These are phyloP conservation scores for Ellobium chinense DNA, from an alignment of 2,888 invertebrate species.

Conservation along the genomic window DNA sequence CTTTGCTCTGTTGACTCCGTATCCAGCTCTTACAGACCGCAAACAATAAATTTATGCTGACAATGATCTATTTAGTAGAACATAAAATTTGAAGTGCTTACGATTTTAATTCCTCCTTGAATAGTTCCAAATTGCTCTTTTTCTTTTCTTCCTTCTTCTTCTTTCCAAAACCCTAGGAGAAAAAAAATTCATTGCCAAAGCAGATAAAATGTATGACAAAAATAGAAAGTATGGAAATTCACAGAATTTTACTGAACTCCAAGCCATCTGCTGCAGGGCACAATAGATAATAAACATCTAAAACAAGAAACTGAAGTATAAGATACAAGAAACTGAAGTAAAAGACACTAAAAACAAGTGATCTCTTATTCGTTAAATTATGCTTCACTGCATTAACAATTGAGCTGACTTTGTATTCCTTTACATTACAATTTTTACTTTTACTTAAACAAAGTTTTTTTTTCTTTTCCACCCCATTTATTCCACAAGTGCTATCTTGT, in stretches of 20 bases:
- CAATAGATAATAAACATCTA: too few species aligned
- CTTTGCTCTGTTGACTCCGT: too few species aligned
- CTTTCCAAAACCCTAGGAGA: slow-evolving; percentile 50
- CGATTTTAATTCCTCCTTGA: slow-evolving; percentile 98
- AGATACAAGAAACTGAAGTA: too few species aligned
- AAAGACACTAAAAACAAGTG: too few species aligned
- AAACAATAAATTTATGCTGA: neutral
- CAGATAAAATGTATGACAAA: too few species aligned
- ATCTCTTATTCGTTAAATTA: too few species aligned
- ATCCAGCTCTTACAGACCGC: too few species aligned
- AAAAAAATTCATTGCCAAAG: neutral
- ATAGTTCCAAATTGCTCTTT: slow-evolving; percentile 97
- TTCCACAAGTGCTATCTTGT: neutral
- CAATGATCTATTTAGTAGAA: neutral
- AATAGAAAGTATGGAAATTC: neutral
- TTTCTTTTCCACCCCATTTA: neutral
- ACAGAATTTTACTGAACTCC: too few species aligned
- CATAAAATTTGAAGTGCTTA: slow-evolving; percentile 80
- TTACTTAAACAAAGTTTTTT: neutral
- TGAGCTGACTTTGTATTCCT: too few species aligned
- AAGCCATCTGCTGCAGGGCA: too few species aligned
- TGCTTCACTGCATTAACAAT: neutral
- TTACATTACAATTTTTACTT: too few species aligned
- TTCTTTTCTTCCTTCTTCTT: slow-evolving; percentile 89
- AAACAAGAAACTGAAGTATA: too few species aligned